Base-by-base conservation (phyloP, 2,113 vertebrate species). In the Lutjanus erythropterus region DNA sequence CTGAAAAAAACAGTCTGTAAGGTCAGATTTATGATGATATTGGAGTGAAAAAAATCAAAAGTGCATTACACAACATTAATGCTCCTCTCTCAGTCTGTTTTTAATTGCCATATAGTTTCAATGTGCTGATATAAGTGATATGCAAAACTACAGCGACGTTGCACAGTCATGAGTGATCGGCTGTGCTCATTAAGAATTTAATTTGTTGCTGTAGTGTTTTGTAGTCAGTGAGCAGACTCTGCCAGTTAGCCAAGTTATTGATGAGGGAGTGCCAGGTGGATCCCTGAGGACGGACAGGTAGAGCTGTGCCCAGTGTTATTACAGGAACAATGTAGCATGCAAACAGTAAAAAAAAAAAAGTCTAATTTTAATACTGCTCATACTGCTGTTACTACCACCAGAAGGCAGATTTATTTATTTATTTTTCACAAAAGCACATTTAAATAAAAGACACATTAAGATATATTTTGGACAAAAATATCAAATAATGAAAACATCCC, bases 171-270 rank as follows among this genome's bases (percentile, higher is more conserved):
- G 85, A 86, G 72, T 72, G 62, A 83, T 78, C 71, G 76, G 67
- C 52, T 84, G 71, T 64, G 71, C 88, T 87, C 86, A 85, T 85
- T 87, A 87, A 87, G 67, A 87, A 82, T 87, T 77, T 44, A 78
- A 81, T 90, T 88, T 77, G 67, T 79, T 75, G 53, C 52, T 11
- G 41, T 81, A 61, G 53, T 75, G 67, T 76, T 83, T 69, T 84
- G 61, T 74, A 84, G 83, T 72, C 80, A 61, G 72, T 47, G 77
- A 90, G 77, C 80, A 80, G 78, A 67, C 47, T 61, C 41, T 81
- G 47, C 65, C 82, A 84, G 82, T 67, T 37, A 72, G 62, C 88
- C 80, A 66, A 68, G 88, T 87, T 89, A 91, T 87, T 87, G 88
- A 91, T 86, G 90, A 88, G 56, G 66, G 73, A 76, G 73, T 80